Evolutionary conservation across 2,113 vertebrate species (phyloP).

Genomic region (Diphyllodes magnificus): DNA sequence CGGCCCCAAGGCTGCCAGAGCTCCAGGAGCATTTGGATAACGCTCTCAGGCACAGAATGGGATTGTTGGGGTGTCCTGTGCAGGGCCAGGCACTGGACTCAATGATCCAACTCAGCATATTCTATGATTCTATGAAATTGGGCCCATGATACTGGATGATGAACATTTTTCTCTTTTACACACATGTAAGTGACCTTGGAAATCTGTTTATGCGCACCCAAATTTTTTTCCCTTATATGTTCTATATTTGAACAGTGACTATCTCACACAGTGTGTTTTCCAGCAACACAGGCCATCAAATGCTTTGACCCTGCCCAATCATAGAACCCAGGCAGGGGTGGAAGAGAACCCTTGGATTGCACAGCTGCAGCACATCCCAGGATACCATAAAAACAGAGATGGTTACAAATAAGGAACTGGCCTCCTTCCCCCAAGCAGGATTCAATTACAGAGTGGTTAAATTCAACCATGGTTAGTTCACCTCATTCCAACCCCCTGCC

Average conservation of each 20-base stretch:
- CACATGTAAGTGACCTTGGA: neutral
- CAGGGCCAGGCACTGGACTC: neutral
- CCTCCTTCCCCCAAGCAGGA: neutral
- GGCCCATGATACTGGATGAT: no score
- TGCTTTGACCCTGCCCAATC: neutral
- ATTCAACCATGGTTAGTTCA: neutral
- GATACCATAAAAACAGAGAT: neutral
- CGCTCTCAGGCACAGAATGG: fast-evolving
- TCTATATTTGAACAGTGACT: neutral
- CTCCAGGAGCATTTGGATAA: fast-evolving
- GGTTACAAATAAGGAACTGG: neutral
- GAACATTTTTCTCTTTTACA: neutral
- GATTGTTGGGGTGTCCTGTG: neutral
- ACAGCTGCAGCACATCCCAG: neutral
- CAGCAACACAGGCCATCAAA: neutral
- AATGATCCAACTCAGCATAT: neutral
- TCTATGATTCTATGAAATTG: neutral
- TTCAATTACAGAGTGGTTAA: neutral
- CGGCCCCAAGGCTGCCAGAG: neutral
- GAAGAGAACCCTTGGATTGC: neutral
- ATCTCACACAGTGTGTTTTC: neutral
- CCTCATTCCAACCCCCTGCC: neutral
- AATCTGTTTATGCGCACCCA: neutral
- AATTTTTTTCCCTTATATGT: neutral
- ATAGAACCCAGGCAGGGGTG: neutral